These are phyloP conservation scores for Platygyra sinensis DNA, from an alignment of 64 coral and sea anemone species.

Conservation along the genomic window DNA sequence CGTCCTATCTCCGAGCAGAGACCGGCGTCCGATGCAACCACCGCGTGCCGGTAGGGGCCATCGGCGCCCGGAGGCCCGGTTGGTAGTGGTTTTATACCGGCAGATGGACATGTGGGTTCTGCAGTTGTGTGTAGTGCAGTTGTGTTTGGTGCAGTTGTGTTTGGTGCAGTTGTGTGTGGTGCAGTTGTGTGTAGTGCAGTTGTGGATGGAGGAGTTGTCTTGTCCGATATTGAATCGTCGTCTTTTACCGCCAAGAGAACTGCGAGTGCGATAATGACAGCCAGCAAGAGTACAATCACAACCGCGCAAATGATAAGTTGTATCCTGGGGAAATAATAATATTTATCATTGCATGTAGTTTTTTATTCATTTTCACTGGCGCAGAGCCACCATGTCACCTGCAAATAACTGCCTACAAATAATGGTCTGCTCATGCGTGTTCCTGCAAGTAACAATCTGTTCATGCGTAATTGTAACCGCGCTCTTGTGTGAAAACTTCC, in stretches of 20 bases:
- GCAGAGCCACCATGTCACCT: too few relatives aligned
- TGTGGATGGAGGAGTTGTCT: background rate
- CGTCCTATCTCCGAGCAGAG: slow-evolving; percentile 90
- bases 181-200: background rate
- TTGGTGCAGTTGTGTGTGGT: too few relatives aligned
- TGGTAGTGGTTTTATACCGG: slow-evolving; percentile 19
- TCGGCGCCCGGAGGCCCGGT: slow-evolving; percentile 70
- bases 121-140: background rate
- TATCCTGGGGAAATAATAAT: too few relatives aligned
- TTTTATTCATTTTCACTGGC: too few relatives aligned
- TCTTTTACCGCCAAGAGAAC: slow-evolving; percentile 18
- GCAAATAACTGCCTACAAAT: too few relatives aligned
- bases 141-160: too few relatives aligned
- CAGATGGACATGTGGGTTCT: background rate
- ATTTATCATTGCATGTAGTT: too few relatives aligned
- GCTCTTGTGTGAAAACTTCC: too few relatives aligned
- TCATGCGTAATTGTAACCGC: too few relatives aligned
- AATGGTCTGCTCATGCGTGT: too few relatives aligned
- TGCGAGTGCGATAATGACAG: slow-evolving; percentile 3
- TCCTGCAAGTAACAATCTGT: too few relatives aligned
- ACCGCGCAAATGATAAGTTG: background rate
- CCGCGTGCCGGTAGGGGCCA: slow-evolving; percentile 73
- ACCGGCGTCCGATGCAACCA: slow-evolving; percentile 77
- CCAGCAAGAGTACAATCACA: background rate
- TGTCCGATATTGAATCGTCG: background rate